A percentile compares a stretch with the other conserved stretches of the same genome.
These are phyloP conservation scores for Pseudocheirus occidentalis DNA, from an alignment of 2,797 vertebrate genomes.

Conservation along the genomic window DNA sequence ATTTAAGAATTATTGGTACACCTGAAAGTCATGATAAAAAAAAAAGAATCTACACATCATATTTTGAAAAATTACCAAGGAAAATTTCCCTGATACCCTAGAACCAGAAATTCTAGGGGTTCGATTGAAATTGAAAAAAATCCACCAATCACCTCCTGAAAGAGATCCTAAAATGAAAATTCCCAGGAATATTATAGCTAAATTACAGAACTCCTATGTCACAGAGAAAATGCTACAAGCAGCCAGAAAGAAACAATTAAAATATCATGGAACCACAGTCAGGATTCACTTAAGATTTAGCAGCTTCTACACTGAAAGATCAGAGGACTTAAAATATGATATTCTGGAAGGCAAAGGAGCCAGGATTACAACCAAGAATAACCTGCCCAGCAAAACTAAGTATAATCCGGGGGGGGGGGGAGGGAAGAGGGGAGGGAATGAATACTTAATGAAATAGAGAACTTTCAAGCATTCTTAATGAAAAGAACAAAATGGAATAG, in stretches of 20 bases:
- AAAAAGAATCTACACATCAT: neutral
- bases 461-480: too few species aligned
- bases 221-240: neutral
- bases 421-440: too few species aligned
- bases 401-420: too few species aligned
- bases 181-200: neutral
- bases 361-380: too few species aligned
- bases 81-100: neutral
- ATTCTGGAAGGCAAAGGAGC: too few species aligned
- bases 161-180: neutral
- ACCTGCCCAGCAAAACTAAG: too few species aligned
- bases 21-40: neutral
- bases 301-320: too few species aligned
- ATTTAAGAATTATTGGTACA: neutral
- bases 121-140: neutral
- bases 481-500: neutral
- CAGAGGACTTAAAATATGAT: too few species aligned
- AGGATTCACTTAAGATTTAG: neutral
- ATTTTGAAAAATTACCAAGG: neutral
- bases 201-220: neutral
- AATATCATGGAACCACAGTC: neutral
- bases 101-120: neutral
- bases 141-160: neutral
- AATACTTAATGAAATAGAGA: too few species aligned
- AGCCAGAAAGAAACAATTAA: neutral